Evolutionary conservation across 2,888 invertebrate species (phyloP), one percentile per base, ranked within the genome.

Genomic region (Anaspis maculata): DNA sequence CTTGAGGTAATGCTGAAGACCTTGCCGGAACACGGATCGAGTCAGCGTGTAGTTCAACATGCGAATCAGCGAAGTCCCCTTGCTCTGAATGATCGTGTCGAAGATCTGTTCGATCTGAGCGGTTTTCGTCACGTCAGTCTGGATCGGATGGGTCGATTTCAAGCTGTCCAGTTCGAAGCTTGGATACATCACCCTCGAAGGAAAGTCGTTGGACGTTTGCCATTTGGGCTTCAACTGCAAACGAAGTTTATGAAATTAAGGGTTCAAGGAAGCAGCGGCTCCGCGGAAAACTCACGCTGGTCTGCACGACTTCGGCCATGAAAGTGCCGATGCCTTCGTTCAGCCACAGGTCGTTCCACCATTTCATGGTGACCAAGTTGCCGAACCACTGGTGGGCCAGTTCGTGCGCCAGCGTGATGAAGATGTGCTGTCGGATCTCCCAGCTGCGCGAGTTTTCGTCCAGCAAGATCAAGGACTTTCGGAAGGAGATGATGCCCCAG

Each of bases 301-400:
- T 63, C 6, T 73, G 70, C 0, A 72, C 71, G 1, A 72, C 62
- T 50, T 72, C 72, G 37, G 74, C 71, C 49, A 74, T 67, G 46
- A 74, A 75, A 0, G 72, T 73, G 1, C 85, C 83, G 56, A 87
- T 83, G 1, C 85, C 85, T 61, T 82, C 81, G 47, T 78, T 79
- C 9, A 83, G 65, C 81, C 81, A 83, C 3, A 76, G 62, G 44
- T 76, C 75, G n/a, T 72, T 72, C 82, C 81, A 82, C 79, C 79
- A 79, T 10, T 66, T 61, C 65, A 77, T 76, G 1, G 79, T 78
- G 36, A 81, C 78, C 9, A 80, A 64, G 66, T 80, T 76, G 1
- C 83, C 83, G 57, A 81, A 81, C 82, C 83, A 83, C 66, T 80
- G 83, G 56, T 84, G 85, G 0, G 80, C 76, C 6, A 86, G 57